phyloP scores from a whole-genome alignment of 1,140 invertebrate species.

The Zaprionus tsacasi region DNA sequence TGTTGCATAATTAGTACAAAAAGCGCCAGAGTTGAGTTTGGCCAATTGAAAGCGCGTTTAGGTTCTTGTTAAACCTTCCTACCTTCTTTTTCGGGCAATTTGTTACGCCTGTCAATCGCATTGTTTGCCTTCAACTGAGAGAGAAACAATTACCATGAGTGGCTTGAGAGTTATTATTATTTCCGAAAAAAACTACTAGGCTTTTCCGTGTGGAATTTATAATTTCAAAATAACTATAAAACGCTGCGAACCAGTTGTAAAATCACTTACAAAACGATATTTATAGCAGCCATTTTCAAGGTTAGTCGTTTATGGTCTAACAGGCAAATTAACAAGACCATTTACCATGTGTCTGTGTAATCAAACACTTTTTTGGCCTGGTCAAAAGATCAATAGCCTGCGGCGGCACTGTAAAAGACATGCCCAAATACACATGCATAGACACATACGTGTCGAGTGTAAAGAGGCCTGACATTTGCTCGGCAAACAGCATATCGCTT shows the following conservation, averaged over 20 bases:
- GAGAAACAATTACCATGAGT: constrained; percentile 49
- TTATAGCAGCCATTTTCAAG: constrained; percentile 1
- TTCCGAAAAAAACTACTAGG: constrained; percentile 30
- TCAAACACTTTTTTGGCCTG: background rate
- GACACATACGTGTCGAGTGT: background rate
- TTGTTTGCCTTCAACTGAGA: constrained; percentile 37
- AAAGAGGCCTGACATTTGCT: background rate
- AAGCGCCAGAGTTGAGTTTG: background rate
- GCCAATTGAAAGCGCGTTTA: constrained; percentile 40
- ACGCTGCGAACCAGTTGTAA: constrained; percentile 41
- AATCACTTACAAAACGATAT: background rate
- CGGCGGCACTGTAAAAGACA: background rate
- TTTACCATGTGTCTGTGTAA: background rate
- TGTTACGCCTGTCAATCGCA: constrained; percentile 53
- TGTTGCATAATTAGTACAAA: background rate
- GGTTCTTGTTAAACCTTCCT: constrained; percentile 37
- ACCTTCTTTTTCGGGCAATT: constrained; percentile 31
- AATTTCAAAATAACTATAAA: constrained; percentile 25
- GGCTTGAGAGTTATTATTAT: background rate
- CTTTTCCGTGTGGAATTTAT: constrained; percentile 52
- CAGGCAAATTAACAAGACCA: constrained; percentile 5
- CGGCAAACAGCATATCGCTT: background rate
- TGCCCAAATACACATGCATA: no score
- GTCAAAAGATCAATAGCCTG: constrained; percentile 18
- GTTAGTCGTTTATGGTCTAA: background rate